Percentiles rank a stretch among this genome's conserved stretches.
phyloP scores from a whole-genome alignment of 2,888 invertebrate species.

The Synergus gifuensis region DNA sequence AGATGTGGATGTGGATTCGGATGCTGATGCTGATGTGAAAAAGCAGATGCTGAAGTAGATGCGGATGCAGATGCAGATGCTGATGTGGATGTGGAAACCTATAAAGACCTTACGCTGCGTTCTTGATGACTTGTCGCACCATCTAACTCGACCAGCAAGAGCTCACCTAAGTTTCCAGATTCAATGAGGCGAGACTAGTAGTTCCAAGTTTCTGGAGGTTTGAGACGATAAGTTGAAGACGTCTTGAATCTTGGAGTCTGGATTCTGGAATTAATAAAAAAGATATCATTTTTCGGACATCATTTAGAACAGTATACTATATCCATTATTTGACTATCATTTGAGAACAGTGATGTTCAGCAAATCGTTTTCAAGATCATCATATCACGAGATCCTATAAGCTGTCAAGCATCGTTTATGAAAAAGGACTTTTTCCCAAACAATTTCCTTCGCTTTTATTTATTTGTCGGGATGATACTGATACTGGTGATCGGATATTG shows the following conservation, averaged over 20 bases:
- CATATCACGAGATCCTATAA: too few species aligned
- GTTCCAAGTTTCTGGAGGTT: slow-evolving; percentile 26
- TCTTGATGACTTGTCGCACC: slow-evolving; percentile 34
- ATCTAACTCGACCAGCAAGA: slow-evolving; percentile 28
- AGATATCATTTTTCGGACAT: background rate
- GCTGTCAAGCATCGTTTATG: too few species aligned
- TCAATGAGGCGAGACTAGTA: slow-evolving; percentile 26
- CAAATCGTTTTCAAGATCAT: too few species aligned
- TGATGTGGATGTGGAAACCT: slow-evolving; percentile 29
- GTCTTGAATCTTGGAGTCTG: background rate
- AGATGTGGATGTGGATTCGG: background rate
- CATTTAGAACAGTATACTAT: too few species aligned
- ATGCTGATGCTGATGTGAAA: too few species aligned
- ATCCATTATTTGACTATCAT: too few species aligned
- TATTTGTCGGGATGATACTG: too few species aligned
- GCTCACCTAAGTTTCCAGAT: slow-evolving; percentile 31
- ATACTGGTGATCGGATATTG: too few species aligned
- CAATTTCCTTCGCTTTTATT: too few species aligned
- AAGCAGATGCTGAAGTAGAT: background rate
- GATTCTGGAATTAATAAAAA: background rate
- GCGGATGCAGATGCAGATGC: slow-evolving; percentile 9
- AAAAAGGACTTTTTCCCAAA: too few species aligned
- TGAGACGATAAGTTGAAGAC: slow-evolving; percentile 26
- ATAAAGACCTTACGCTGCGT: slow-evolving; percentile 3
- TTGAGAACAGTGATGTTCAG: too few species aligned